These are phyloP conservation scores for Drosophila miranda DNA, from an alignment of 1,140 invertebrate species.

Conservation along the genomic window DNA sequence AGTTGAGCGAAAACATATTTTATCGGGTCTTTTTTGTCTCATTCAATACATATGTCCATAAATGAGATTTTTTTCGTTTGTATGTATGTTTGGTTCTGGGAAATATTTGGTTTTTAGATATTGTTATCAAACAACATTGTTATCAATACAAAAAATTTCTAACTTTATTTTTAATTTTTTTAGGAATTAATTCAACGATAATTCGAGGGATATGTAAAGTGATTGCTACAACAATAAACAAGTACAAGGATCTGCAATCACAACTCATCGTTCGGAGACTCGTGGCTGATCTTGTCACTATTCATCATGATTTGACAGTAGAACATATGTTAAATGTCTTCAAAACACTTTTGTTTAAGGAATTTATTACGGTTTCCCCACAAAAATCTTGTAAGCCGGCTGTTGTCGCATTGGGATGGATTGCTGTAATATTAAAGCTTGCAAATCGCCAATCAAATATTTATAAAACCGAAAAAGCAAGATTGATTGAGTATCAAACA, in stretches of 20 bases:
- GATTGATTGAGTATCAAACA: conserved; percentile 65
- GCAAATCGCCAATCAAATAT: conserved; percentile 55
- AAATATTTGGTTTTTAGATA: too few relatives aligned
- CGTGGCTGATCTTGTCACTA: conserved; percentile 86
- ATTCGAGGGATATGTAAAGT: conserved; percentile 90
- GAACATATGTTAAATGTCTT: conserved; percentile 87
- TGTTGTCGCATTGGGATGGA: conserved; percentile 69
- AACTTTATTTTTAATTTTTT: conserved; percentile 52
- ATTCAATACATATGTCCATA: too few relatives aligned
- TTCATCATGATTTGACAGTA: conserved; percentile 87
- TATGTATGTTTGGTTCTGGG: too few relatives aligned
- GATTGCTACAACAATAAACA: conserved; percentile 88
- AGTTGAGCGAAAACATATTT: too few relatives aligned
- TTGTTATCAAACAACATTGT: too few relatives aligned
- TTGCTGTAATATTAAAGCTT: conserved; percentile 58
- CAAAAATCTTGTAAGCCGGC: conserved; percentile 83
- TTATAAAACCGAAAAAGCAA: conserved; percentile 68
- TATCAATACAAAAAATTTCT: not conserved
- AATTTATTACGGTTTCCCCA: conserved; percentile 87
- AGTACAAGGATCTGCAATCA: conserved; percentile 90
- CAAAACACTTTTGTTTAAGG: conserved; percentile 85
- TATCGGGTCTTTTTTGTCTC: too few relatives aligned
- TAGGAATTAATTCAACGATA: conserved; percentile 90
- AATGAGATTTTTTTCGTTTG: too few relatives aligned
- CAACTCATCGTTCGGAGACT: conserved; percentile 88